Conservation (phyloP, 2,888 invertebrate species). For the Pseudoips prasinana region DNA sequence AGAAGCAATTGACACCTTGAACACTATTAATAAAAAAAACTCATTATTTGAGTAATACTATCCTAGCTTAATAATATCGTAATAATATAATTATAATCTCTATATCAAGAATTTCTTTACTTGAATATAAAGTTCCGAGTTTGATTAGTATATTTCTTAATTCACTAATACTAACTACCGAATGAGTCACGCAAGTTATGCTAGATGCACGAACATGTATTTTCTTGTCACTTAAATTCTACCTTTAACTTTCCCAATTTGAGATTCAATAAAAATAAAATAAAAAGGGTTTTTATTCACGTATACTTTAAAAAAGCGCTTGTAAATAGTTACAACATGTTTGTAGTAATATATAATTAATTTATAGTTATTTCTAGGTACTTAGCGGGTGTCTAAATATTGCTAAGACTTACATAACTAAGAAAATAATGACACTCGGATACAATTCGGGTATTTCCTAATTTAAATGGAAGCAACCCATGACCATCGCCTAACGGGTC, state of each 20-base stretch:
- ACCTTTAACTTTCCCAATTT: background rate
- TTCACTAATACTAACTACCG: background rate
- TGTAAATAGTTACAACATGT: background rate
- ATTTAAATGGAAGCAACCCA: conserved; percentile 22
- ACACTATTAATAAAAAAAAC: conserved; percentile 1
- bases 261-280: background rate
- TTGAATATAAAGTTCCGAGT: background rate
- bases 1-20: background rate
- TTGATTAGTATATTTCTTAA: background rate
- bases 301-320: background rate
- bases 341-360: background rate
- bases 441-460: conserved; percentile 19
- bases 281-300: too few species aligned
- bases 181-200: background rate
- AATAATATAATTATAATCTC: background rate
- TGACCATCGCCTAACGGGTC: conserved; percentile 15
- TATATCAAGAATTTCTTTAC: background rate
- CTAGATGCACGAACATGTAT: background rate
- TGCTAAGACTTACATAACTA: too few species aligned
- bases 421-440: conserved; percentile 27
- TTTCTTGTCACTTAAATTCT: background rate
- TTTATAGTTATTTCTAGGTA: background rate
- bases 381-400: too few species aligned
- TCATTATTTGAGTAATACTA: background rate
- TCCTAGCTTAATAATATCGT: background rate